Base-by-base conservation (phyloP, 2,888 invertebrate species). In the Pogonocherus hispidulus region DNA sequence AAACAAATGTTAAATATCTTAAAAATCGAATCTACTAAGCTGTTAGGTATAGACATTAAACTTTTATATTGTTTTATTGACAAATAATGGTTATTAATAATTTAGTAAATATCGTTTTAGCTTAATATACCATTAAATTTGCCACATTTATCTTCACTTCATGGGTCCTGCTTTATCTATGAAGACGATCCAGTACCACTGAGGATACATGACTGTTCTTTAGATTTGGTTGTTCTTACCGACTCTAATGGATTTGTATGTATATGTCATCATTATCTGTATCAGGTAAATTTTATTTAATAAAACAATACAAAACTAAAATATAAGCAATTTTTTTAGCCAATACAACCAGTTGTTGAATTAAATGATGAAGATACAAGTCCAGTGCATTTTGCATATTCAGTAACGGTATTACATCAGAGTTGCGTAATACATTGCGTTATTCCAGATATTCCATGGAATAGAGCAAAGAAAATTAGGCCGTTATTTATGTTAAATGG, bases 381-480 rank as follows among this genome's bases (percentile, higher is more conserved):
- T 0, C 91, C 90, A 0, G 94, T 95, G 2, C 93, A 95, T 84
- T 93, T 95, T 83, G 95, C 94, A 1, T 95, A 95, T 82, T 94
- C 94, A 0, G 91, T 95, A 6, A 95, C 94, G 0, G 85, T 94
- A 69, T 86, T 95, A 66, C 95, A 94, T 80, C 94, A 94, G 80
- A 94, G 94, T 16, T 92, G 93, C 78, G 94, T 95, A 32, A 90
- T 94, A 18, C 94, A 95, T 83, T 93, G 93, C 77, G 93, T 93
- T 11, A 90, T 94, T 78, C 94, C 94, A 0, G 93, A 93, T 63
- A 90, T 95, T 76, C 91, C 93, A 0, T 94, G 94, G 93, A 88
- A 90, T 0, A 89, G 91, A 72, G 95, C 94, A 1, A 92, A 93
- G 83, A 87, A 91, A 0, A 87, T 94, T 78, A 87, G 93, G 49